phyloP scores from a whole-genome alignment of 1,140 invertebrate species.

The Paraescarpia echinospica region DNA sequence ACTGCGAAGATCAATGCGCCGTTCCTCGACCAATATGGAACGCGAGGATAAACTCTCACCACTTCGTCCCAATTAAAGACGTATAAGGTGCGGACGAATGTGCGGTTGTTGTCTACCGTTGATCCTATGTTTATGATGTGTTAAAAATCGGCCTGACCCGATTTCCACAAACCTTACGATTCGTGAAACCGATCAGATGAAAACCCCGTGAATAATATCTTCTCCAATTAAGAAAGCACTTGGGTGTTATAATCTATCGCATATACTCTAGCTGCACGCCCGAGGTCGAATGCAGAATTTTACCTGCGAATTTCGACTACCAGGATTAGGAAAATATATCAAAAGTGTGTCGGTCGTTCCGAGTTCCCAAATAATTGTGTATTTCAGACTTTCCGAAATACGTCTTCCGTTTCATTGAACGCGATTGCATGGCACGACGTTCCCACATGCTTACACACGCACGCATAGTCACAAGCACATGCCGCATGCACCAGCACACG shows the following conservation, averaged over 20 bases:
- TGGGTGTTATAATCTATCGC: background rate
- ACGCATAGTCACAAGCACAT: too few relatives aligned
- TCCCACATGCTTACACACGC: too few relatives aligned
- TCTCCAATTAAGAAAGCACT: background rate
- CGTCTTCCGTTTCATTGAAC: too few relatives aligned
- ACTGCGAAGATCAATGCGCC: background rate
- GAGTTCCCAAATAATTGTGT: background rate
- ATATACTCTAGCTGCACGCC: background rate
- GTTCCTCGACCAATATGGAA: background rate
- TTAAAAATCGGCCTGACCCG: background rate
- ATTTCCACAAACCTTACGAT: background rate
- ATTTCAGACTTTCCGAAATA: too few relatives aligned
- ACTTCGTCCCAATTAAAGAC: background rate
- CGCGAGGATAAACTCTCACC: background rate
- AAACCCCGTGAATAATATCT: background rate
- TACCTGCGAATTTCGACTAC: background rate
- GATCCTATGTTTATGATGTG: background rate
- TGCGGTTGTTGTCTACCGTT: background rate
- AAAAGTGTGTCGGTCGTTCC: background rate
- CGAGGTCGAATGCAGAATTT: background rate
- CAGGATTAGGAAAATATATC: background rate
- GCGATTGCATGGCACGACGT: too few relatives aligned
- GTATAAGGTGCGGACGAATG: background rate
- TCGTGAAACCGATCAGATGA: background rate
- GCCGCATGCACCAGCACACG: too few relatives aligned